Conservation (phyloP, 2,888 invertebrate genomes). For the Mechanitis messenoides region DNA sequence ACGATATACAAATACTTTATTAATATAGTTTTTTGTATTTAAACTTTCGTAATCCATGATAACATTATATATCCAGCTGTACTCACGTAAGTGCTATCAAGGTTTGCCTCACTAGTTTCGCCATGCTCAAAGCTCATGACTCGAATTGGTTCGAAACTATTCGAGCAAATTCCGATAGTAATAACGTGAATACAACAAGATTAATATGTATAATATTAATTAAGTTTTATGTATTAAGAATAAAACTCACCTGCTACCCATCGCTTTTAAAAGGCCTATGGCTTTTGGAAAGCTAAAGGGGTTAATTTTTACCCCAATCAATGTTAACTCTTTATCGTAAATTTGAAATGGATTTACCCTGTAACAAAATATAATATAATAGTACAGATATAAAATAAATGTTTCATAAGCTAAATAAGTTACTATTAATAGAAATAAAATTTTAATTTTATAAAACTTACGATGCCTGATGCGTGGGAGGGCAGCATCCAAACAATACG, state of each 20-base stretch:
- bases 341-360: constrained; percentile 77
- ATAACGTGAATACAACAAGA: no score
- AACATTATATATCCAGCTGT: no score
- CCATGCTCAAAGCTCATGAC: no score
- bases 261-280: constrained; percentile 77
- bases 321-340: constrained; percentile 78
- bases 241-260: constrained; percentile 72
- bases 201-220: no score
- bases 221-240: no score
- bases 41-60: no score
- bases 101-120: no score
- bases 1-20: background rate
- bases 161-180: no score
- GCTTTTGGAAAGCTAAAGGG: constrained; percentile 81
- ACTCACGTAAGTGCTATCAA: no score
- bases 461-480: constrained; percentile 53
- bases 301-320: constrained; percentile 81
- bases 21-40: constrained; percentile 7
- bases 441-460: constrained; percentile 36
- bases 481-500: constrained; percentile 82
- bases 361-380: constrained; percentile 31
- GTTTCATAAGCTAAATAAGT: background rate
- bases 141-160: no score
- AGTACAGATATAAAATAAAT: background rate
- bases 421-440: background rate